Conservation (phyloP, 2,888 invertebrate species). For the Eudiplozoon nipponicum region DNA sequence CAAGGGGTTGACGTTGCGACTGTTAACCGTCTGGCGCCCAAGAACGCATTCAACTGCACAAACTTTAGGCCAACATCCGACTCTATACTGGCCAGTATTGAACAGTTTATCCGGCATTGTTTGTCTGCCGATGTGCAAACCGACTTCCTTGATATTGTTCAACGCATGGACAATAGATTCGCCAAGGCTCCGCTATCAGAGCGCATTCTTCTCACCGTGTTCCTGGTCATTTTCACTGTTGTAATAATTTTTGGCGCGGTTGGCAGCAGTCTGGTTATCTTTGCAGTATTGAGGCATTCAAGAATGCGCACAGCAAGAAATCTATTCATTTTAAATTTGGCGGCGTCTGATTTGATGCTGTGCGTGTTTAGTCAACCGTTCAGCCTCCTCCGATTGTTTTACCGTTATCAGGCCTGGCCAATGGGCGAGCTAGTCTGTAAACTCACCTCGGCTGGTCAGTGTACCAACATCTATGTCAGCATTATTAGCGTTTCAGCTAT, state of each 20-base stretch:
- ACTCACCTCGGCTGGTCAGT: conserved; percentile 50
- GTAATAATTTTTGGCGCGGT: neutral
- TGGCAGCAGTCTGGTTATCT: neutral
- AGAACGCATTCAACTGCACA: no score
- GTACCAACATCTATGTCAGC: conserved; percentile 59
- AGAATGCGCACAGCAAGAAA: neutral
- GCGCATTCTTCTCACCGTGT: no score
- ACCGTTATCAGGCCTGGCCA: conserved; percentile 38
- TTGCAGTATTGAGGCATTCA: neutral
- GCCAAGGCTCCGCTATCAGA: no score
- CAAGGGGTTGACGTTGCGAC: no score
- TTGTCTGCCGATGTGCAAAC: no score
- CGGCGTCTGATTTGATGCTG: conserved; percentile 43
- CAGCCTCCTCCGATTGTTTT: conserved; percentile 50
- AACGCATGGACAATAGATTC: no score
- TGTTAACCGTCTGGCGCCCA: no score
- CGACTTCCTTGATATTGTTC: no score
- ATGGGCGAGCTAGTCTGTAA: conserved; percentile 51
- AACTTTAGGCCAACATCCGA: no score
- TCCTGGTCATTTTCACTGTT: conserved; percentile 1
- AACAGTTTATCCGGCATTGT: no score
- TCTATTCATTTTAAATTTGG: conserved; percentile 53
- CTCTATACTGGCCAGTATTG: no score
- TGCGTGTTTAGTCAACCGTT: conserved; percentile 62
- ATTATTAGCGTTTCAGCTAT: conserved; percentile 71